phyloP scores from a whole-genome alignment of 2,797 vertebrate species.

The Pseudomugil tenellus region DNA sequence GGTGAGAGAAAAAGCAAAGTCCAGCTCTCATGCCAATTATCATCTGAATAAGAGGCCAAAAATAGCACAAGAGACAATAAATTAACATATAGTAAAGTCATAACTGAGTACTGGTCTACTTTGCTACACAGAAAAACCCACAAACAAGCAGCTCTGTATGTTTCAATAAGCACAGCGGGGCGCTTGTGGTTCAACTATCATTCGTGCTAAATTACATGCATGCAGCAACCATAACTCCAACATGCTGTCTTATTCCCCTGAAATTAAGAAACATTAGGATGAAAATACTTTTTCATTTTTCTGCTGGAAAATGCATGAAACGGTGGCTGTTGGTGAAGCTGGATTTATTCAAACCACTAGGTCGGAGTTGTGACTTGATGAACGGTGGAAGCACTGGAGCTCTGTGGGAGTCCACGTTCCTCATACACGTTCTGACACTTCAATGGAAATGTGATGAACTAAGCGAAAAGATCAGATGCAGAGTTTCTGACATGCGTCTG shows the following conservation, averaged over 20 bases:
- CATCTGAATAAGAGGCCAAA: conserved; percentile 42
- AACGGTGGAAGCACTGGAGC: conserved; percentile 34
- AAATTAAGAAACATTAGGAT: neutral
- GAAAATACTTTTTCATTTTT: conserved; percentile 19
- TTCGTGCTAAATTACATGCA: conserved; percentile 20
- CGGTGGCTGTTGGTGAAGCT: conserved; percentile 4
- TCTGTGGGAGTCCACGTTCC: conserved; percentile 59
- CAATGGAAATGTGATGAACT: conserved; percentile 61
- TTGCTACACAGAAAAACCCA: conserved; percentile 16
- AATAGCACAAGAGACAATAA: conserved; percentile 23
- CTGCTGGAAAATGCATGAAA: conserved; percentile 6
- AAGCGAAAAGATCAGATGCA: conserved; percentile 60
- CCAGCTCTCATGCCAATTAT: conserved; percentile 59
- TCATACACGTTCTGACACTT: conserved; percentile 54
- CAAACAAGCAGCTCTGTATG: neutral
- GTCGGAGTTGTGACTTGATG: conserved; percentile 51
- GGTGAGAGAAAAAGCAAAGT: neutral
- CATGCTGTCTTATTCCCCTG: neutral
- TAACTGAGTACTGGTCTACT: neutral
- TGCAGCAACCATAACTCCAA: neutral
- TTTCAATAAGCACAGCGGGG: conserved; percentile 24
- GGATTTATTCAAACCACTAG: conserved; percentile 42
- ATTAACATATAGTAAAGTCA: conserved; percentile 8
- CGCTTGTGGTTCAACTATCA: conserved; percentile 36
- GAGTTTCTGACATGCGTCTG: conserved; percentile 17